Base-by-base conservation (phyloP, 2,113 vertebrate species). In the Gavia stellata region DNA sequence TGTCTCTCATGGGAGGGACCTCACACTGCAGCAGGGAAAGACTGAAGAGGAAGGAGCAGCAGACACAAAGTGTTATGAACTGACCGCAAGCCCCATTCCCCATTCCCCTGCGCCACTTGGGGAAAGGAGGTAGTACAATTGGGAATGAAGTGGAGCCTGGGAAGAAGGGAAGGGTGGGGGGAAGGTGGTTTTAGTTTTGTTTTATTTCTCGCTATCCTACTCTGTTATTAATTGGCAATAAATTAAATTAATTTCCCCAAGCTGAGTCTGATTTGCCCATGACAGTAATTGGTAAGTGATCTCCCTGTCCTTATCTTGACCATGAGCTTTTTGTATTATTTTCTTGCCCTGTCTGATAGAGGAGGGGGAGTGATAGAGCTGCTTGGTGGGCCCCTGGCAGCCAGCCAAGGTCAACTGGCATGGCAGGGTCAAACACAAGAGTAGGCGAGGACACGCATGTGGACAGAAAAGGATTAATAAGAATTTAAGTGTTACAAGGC, bases 91-190 rank as follows among this genome's bases (percentile, higher is more conserved):
- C 9, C n/a, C 20, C 10, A 15, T 49, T 72, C 8, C 29, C 25
- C 14, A 31, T 26, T 50, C 25, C 13, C 11, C 36, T 50, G 59
- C 0, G 1, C 25, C 3, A 1, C 26, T 21, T 2, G 0, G 5
- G 17, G 34, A 9, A 19, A 65, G 23, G n/a, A 81, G 24, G 16
- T 20, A 65, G 58, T 63, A 84, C 11, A 53, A 3, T 8, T 53
- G 24, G 14, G 20, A 73, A 5, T 44, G 12, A 86, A 71, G 36
- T 0, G 53, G 17, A 84, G 15, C 28, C n/a, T 81, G 24, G 62
- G 20, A 77, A 90, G 65, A 91, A 88, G 14, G 7, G 7, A 79
- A 15, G 7, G 17, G 16, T 31, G 17, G 4, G 8, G 14, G 24
- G 19, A 52, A 33, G 4, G 10, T 55, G 12, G 4, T 10, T 80